Evolutionary conservation across 2,797 vertebrate genomes (phyloP), one percentile per base, ranked within the genome.

Genomic region (Glyptemys insculpta): DNA sequence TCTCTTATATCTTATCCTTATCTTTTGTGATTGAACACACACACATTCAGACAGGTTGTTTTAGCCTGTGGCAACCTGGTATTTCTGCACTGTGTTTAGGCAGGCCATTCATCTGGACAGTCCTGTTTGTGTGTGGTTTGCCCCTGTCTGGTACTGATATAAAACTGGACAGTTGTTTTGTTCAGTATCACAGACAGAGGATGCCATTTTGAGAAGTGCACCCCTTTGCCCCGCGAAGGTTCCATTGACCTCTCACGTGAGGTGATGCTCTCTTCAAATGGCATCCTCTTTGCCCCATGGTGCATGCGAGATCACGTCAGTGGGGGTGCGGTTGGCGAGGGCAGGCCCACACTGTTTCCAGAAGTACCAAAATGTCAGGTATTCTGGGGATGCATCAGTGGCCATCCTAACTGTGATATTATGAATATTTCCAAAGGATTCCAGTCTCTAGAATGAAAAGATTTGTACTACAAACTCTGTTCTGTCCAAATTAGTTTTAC

Each of bases 21-120:
- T 85, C 89, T 50, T 90, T 85, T 91, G 81, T 89, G 53, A 87
- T 62, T 87, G 91, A 96, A 94, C 15, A 52, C 91, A 37, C 9
- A 21, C n/a, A 37, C 18, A 21, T 68, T 68, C 81, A 19, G 65
- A 41, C 19, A 81, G 81, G 68, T 84, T 93, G 86, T 88, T 79
- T 94, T 94, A 93, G 91, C 81, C 57, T 93, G 87, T 88, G 53
- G 87, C 88, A 86, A 90, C 72, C 91, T 54, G 56, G 74, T 87
- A 95, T 87, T 86, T 37, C 83, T 91, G 6, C 23, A 72, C 59
- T 88, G 83, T 86, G 44, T 81, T 14, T 80, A 11, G 94, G 44
- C 37, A 81, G 44, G n/a, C 8, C 65, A 72, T 41, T 41, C n/a
- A 3, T 72, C n/a, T n/a, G 65, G n/a, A 10, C n/a, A 72, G 65